Conservation (phyloP, 2,888 invertebrate species). For the Ellobium chinense region DNA sequence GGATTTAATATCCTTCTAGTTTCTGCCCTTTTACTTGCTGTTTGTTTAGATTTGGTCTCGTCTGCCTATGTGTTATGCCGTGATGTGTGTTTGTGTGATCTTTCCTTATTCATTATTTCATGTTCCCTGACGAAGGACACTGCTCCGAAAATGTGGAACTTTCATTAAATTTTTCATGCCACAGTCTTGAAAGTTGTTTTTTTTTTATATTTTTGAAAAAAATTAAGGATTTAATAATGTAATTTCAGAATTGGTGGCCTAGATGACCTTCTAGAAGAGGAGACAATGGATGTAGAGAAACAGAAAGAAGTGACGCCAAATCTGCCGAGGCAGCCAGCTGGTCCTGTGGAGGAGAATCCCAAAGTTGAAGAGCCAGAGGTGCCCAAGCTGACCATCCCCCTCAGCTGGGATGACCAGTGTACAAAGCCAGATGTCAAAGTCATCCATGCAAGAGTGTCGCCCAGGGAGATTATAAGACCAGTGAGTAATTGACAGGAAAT, state of each 20-base stretch:
- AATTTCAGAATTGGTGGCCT: constrained; percentile 19
- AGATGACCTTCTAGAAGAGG: constrained; percentile 23
- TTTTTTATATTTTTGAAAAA: neutral
- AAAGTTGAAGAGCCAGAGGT: neutral
- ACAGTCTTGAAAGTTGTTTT: neutral
- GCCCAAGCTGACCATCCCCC: constrained; percentile 56
- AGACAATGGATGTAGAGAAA: neutral
- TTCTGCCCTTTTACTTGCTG: too few relatives aligned
- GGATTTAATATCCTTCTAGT: too few relatives aligned
- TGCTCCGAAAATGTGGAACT: too few relatives aligned
- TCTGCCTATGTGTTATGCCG: too few relatives aligned
- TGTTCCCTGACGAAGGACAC: too few relatives aligned
- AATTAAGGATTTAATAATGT: neutral
- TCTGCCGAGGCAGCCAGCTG: neutral
- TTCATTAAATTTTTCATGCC: too few relatives aligned
- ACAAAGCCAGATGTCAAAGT: constrained; percentile 60
- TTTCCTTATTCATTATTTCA: too few relatives aligned
- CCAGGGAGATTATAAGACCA: neutral
- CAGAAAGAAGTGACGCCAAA: neutral
- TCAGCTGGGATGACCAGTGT: constrained; percentile 72
- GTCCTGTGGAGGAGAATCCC: neutral
- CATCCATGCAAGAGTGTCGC: constrained; percentile 52
- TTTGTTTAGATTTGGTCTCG: too few relatives aligned
- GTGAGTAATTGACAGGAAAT: constrained; percentile 3
- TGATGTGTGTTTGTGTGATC: too few relatives aligned